Conservation (phyloP, 2,113 vertebrate genomes). For the cattle (Bos taurus) region ARS-UCD2.0 NC_037334.1:67063501-67064000, state of each 20-base stretch:
- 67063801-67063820: not conserved
- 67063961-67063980: not conserved
- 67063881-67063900: not conserved
- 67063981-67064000: too few relatives aligned
- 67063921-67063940: not conserved
- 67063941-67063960: not conserved
- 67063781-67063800: not conserved
- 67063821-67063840: not conserved
- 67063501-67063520: not conserved
- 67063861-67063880: not conserved
- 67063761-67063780: fast-evolving
- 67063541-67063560: not conserved
- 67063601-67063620: not conserved
- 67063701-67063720: not conserved
- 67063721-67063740: not conserved
- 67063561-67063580: not conserved
- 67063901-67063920: not conserved
- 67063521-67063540: not conserved
- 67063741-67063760: not conserved
- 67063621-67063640: not conserved
- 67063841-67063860: not conserved
- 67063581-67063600: not conserved
- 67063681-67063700: not conserved
- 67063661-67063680: not conserved
- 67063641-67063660: not conserved